phyloP scores from a whole-genome alignment of 2,888 invertebrate genomes.

The Orthosia gracilis region DNA sequence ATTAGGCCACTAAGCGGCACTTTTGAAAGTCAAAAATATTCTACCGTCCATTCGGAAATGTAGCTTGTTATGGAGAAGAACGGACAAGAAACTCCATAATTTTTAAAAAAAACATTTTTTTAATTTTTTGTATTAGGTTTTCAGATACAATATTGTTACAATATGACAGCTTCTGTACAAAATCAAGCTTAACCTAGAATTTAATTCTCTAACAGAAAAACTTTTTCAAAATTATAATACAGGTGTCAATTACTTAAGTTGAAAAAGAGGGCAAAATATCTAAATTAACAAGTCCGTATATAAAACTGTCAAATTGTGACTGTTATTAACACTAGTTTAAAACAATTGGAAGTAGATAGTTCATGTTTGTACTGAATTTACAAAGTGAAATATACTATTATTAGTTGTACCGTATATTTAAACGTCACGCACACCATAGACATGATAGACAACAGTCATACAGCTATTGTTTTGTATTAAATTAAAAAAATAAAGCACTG shows the following conservation, averaged over 20 bases:
- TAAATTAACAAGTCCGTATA: constrained; percentile 44
- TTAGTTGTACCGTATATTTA: constrained; percentile 56
- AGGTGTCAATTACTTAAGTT: background rate
- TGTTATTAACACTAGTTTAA: constrained; percentile 26
- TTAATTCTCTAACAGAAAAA: background rate
- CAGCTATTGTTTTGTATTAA: constrained; percentile 37
- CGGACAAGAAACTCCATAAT: no score
- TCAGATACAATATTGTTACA: background rate
- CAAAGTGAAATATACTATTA: constrained; percentile 47
- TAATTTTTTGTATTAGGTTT: no score
- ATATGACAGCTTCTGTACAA: background rate
- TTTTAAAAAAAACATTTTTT: no score
- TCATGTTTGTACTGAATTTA: constrained; percentile 25
- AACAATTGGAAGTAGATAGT: constrained; percentile 13
- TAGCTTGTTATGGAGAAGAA: no score
- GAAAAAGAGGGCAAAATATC: constrained; percentile 36
- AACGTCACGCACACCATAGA: constrained; percentile 68
- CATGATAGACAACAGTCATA: constrained; percentile 46
- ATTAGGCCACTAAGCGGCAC: no score
- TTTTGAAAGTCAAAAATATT: no score
- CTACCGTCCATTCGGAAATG: no score
- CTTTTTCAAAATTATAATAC: background rate
- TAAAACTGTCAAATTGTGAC: constrained; percentile 29
- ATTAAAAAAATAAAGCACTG: constrained; percentile 2
- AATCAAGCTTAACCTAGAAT: background rate